Conservation (phyloP, 2,797 vertebrate genomes). For the Onychomys arenicola region DNA sequence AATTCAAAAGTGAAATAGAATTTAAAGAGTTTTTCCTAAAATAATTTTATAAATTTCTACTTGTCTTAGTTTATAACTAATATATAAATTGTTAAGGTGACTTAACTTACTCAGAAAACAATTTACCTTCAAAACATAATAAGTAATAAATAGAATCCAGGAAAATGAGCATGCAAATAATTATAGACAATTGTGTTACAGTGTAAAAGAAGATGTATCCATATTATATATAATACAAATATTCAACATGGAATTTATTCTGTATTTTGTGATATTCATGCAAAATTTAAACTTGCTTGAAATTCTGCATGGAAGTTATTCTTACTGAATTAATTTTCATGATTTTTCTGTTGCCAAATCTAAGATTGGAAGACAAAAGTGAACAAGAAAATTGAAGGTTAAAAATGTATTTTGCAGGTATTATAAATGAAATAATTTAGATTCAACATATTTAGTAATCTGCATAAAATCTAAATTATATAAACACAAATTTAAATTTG, state of each 20-base stretch:
- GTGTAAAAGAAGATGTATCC: conserved; percentile 36
- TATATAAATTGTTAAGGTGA: background rate
- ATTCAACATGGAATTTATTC: conserved; percentile 39
- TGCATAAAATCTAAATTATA: background rate
- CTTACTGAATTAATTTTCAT: background rate
- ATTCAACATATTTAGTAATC: background rate
- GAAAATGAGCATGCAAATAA: background rate
- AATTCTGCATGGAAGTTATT: background rate
- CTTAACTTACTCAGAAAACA: background rate
- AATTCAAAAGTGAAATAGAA: background rate
- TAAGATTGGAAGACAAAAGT: background rate
- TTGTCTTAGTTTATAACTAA: background rate
- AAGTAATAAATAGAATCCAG: background rate
- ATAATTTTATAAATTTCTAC: background rate
- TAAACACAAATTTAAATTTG: background rate
- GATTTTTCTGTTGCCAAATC: background rate
- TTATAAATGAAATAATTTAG: background rate
- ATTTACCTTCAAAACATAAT: background rate
- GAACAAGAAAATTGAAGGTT: background rate
- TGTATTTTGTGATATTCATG: conserved; percentile 33
- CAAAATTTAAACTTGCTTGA: background rate
- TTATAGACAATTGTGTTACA: background rate
- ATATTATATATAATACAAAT: conserved; percentile 39
- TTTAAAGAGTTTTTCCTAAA: background rate
- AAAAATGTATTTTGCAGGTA: background rate